phyloP scores from a whole-genome alignment of 2,888 invertebrate species.

The Cancer borealis region DNA sequence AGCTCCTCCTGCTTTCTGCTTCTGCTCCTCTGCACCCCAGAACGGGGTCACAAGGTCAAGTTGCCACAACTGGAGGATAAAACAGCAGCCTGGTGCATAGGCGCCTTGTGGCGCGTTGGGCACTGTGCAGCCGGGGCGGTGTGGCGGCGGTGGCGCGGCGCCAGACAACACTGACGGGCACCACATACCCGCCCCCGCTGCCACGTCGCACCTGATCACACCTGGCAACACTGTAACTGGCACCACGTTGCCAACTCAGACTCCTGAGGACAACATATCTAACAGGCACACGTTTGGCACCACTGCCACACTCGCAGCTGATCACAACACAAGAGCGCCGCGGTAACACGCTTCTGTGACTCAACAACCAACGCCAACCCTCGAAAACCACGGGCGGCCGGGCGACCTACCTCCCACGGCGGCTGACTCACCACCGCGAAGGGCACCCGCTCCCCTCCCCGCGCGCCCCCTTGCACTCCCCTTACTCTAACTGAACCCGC shows the following conservation, averaged over 20 bases:
- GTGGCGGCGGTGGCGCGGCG: slow-evolving; percentile 66
- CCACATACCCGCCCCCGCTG: slow-evolving; percentile 73
- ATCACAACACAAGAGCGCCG: slow-evolving; percentile 60
- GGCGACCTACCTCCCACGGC: slow-evolving; percentile 49
- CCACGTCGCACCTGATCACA: slow-evolving; percentile 71
- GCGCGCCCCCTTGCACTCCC: neutral
- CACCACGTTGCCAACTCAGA: slow-evolving; percentile 63
- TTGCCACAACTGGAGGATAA: neutral
- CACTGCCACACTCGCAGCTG: slow-evolving; percentile 63
- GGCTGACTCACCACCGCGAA: slow-evolving; percentile 31
- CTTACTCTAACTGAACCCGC: neutral
- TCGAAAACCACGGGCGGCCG: neutral
- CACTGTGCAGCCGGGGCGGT: slow-evolving; percentile 58
- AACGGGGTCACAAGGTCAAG: slow-evolving; percentile 21
- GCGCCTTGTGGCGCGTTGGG: slow-evolving; percentile 54
- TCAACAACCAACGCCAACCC: slow-evolving; percentile 25
- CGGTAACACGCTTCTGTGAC: slow-evolving; percentile 49
- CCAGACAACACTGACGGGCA: slow-evolving; percentile 71
- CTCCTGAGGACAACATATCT: neutral
- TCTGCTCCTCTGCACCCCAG: neutral
- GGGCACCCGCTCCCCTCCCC: neutral
- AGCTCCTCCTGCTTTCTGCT: slow-evolving; percentile 33
- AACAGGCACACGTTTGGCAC: slow-evolving; percentile 56
- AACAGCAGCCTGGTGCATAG: slow-evolving; percentile 15
- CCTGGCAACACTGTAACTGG: slow-evolving; percentile 71